A percentile compares a stretch with the other conserved stretches of the same genome.
These are phyloP conservation scores for Trichechus manatus DNA, from an alignment of 2,113 vertebrate genomes.

Conservation along the genomic window DNA sequence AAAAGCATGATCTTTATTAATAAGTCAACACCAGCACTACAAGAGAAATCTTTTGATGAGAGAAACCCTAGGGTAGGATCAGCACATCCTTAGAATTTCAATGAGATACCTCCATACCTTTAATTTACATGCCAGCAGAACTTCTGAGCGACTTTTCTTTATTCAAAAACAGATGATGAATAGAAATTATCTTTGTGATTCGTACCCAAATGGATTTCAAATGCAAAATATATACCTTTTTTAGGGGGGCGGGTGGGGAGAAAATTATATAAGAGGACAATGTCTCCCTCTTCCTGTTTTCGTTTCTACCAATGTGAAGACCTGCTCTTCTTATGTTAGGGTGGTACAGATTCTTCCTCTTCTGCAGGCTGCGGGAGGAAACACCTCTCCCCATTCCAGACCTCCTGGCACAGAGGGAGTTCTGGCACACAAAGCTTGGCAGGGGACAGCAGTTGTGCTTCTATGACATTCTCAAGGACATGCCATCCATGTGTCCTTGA, in stretches of 20 bases:
- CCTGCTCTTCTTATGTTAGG: neutral
- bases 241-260: neutral
- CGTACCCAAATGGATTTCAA: neutral
- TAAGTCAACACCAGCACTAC: conserved; percentile 62
- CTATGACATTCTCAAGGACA: neutral
- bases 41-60: conserved; percentile 77
- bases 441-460: neutral
- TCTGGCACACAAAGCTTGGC: neutral
- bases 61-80: conserved; percentile 61
- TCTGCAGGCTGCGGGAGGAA: neutral
- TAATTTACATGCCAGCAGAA: conserved; percentile 6
- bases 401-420: neutral
- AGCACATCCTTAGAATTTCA: conserved; percentile 70
- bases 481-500: too few species aligned
- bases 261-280: neutral
- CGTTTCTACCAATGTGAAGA: neutral
- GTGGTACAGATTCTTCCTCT: neutral
- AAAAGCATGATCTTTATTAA: conserved; percentile 73
- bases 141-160: conserved; percentile 1
- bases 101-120: neutral
- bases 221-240: neutral
- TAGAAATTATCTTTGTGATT: neutral
- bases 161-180: conserved; percentile 8
- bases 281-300: neutral
- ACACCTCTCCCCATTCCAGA: neutral